Base-by-base conservation (phyloP, 2,888 invertebrate genomes). In the Heteromyza rotundicornis region DNA sequence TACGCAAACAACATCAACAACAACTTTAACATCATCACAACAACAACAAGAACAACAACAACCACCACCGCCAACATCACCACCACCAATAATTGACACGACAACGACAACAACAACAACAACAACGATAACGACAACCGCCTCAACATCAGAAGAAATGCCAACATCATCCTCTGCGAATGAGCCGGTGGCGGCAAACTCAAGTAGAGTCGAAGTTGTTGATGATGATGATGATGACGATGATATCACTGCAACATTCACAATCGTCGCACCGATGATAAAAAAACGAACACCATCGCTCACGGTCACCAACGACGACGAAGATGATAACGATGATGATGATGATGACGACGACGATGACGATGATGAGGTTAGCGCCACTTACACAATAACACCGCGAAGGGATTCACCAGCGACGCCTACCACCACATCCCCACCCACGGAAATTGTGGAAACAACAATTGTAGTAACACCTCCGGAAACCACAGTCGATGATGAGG, bases 41-140 rank as follows among this genome's bases (percentile, higher is more conserved):
- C 66, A 59, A 67, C 61, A 70, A 64, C 73, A 69, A 55, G 53
- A 61, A 65, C 72, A 68, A 84, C 86, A 76, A 84, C 85, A 71
- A 82, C 86, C 75, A 66, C 70, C 69, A 82, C 74, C 74, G 54
- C 70, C 75, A 65, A 65, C 72, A 59, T 68, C 75, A 65, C 74
- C 73, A 50, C 75, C 75, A 61, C 71, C 71, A 63, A 63, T 71
- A 49, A 70, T 70, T 40, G 40, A 40, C 62, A 70, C 77, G 36
- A 85, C 85, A 70, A 85, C 86, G 74, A 84, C 85, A 67, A 83
- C 59, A 55, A 57, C 82, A 60, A 64, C 62, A 27, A 52, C 55
- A 51, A 20, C 59, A 61, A 84, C 85, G 65, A 84, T 85, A 73
- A 84, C 84, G 67, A 82, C 85, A 69, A 49, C 52, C 24, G 82